Conservation (phyloP, 2,797 vertebrate genomes). For the Pseudomugil tenellus region DNA sequence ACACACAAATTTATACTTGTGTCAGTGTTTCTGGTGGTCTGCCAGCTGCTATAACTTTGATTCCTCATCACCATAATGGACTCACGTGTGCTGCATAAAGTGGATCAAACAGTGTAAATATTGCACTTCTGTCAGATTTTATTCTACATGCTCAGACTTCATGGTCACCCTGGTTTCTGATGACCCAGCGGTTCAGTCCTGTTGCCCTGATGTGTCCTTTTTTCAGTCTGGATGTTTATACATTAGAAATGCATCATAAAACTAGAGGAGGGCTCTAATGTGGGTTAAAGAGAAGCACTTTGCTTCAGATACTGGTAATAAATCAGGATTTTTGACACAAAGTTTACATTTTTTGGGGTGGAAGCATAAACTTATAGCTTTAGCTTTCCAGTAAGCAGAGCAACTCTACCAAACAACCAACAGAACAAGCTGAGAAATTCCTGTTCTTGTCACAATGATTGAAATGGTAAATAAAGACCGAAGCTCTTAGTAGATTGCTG, state of each 20-base stretch:
- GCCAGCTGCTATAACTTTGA: neutral
- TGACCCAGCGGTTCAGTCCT: too few species aligned
- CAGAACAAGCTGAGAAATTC: conserved; percentile 45
- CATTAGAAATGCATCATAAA: too few species aligned
- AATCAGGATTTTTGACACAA: neutral
- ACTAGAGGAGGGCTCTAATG: too few species aligned
- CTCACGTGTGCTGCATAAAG: conserved; percentile 20
- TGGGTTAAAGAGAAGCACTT: too few species aligned
- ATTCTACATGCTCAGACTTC: too few species aligned
- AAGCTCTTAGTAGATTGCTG: conserved; percentile 67
- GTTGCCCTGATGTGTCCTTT: too few species aligned
- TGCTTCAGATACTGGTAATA: neutral
- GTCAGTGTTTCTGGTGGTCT: neutral
- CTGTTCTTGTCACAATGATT: conserved; percentile 66
- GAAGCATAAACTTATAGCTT: conserved; percentile 13
- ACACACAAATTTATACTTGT: too few species aligned
- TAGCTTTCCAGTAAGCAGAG: conserved; percentile 12
- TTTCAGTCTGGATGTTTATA: too few species aligned
- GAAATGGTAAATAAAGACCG: conserved; percentile 59
- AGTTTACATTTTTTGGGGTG: neutral
- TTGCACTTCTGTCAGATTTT: neutral
- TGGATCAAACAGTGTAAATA: conserved; percentile 16
- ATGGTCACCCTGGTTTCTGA: too few species aligned
- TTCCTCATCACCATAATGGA: conserved; percentile 55
- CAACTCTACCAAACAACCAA: conserved; percentile 42